These are phyloP conservation scores for Rallus crepitans DNA, from an alignment of 2,797 vertebrate species.

Conservation along the genomic window DNA sequence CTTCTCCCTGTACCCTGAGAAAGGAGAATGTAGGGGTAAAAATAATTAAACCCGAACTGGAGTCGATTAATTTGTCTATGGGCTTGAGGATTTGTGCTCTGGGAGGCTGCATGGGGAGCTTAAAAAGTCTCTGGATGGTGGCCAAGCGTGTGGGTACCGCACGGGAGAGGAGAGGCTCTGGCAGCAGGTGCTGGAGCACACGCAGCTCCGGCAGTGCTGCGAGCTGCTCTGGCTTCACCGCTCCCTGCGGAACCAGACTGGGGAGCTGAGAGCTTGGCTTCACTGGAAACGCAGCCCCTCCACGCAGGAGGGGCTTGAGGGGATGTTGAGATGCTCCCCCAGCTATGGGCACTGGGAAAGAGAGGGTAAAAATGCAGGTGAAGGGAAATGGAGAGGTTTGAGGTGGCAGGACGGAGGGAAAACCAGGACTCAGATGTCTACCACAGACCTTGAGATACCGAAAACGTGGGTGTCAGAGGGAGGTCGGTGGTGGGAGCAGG, in stretches of 20 bases:
- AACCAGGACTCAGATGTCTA: accelerated
- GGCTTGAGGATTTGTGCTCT: neutral
- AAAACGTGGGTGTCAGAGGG: accelerated
- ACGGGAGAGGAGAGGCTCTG: neutral
- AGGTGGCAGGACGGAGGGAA: neutral
- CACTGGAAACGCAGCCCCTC: neutral
- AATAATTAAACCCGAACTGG: neutral
- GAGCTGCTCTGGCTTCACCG: neutral
- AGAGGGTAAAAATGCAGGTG: accelerated
- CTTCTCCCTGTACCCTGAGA: neutral
- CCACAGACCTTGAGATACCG: neutral
- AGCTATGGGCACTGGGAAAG: neutral
- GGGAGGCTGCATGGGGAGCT: neutral
- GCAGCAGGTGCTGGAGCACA: constrained; percentile 3
- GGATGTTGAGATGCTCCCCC: neutral
- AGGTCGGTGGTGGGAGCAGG: neutral
- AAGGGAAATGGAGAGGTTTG: accelerated
- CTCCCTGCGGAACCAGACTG: neutral
- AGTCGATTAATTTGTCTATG: neutral
- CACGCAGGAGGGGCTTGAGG: neutral
- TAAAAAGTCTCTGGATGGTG: constrained; percentile 37
- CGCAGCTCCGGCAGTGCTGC: neutral
- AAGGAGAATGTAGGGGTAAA: neutral
- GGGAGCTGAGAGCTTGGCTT: neutral
- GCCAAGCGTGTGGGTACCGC: constrained; percentile 10